Evolutionary conservation across 1,140 invertebrate species (phyloP), one percentile per base, ranked within the genome.

Genomic region (Ceratina calcarata): DNA sequence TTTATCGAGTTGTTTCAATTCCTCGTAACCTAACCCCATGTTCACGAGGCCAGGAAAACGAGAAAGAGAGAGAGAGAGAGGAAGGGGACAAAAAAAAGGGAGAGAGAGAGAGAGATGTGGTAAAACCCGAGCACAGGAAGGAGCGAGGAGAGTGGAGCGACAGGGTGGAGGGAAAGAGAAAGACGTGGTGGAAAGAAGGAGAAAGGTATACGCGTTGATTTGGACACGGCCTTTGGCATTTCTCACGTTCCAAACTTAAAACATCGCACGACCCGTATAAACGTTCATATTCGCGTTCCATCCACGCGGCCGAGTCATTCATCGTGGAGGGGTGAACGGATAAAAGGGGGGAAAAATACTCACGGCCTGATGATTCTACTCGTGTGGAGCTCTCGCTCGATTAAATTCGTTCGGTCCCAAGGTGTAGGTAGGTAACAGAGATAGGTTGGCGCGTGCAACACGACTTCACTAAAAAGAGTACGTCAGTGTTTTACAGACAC

Each of bases 1-100:
- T 84, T 83, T 83, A 79, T 65, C 76, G 49, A 60, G 60, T 58
- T 58, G 49, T 27, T 70, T 32, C 66, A 22, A 76, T 69, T 64
- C 3, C 37, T 45, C 51, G 65, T 77, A 67, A 71, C 55, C 78
- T 72, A 65, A 69, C 58, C 64, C 71, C 72, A 22, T 61, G 32
- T 37, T 53, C 57, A 71, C 74, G 69, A 79, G 58, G 70, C 77
- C 71, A 66, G 45, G 49, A 65, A 51, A 16, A n/a, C 27, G 57
- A 16, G 37, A 61, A 60, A 55, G 49, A 27, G 67, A 8, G 22
- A 69, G 55, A 51, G 51, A 27, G 32, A 60, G 55, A 69, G 3
- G 15, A 55, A 18, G 53, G 53, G 53, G 53, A 18, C 7, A 55
- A 55, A 12, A 8, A 20, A 49, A 22, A 22, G 12, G 45, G 13